Conservation (phyloP, 92 coral and sea anemone genomes). For the Phenganax subtilis region DNA sequence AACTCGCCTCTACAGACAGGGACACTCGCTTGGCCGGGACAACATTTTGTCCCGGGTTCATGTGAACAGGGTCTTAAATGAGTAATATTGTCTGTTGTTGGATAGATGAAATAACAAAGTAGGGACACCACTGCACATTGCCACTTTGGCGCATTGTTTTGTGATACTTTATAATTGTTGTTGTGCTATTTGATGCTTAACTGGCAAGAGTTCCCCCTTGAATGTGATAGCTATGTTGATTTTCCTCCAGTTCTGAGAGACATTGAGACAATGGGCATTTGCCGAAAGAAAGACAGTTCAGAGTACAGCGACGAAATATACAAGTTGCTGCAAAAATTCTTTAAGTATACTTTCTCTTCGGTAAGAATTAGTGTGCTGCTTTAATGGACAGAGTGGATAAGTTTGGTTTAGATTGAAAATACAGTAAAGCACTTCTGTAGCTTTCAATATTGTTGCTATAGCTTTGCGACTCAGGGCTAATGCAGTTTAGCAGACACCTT, state of each 20-base stretch:
- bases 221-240: background rate
- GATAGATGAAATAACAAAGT: no score
- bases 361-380: background rate
- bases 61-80: no score
- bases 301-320: constrained; percentile 54
- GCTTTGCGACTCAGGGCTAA: no score
- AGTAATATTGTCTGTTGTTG: no score
- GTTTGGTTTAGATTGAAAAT: no score
- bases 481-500: no score
- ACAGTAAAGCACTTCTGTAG: background rate
- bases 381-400: background rate
- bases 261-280: constrained; percentile 74
- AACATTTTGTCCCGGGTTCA: no score
- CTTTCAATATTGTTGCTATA: background rate
- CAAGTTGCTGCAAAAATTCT: constrained; percentile 46
- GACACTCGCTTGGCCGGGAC: no score
- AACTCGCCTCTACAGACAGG: no score
- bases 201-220: background rate
- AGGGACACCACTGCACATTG: no score
- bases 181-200: background rate
- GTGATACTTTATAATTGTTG: no score
- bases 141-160: no score
- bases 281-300: constrained; percentile 58
- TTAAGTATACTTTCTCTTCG: constrained; percentile 39
- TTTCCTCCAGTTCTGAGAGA: constrained; percentile 68